Conservation (phyloP, 2,113 vertebrate species). For the Panthera leo region DNA sequence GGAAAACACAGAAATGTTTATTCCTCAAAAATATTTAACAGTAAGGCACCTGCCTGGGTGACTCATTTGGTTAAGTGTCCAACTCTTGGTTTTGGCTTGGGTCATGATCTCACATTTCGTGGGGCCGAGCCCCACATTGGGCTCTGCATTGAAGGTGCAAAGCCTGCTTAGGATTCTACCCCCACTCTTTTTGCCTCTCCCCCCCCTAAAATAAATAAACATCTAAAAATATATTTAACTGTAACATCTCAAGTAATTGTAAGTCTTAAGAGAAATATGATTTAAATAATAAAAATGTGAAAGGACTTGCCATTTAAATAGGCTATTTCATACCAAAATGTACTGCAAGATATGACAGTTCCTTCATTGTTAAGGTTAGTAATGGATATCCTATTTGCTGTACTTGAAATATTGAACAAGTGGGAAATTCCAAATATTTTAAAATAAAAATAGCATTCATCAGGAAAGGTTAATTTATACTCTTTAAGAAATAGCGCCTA, state of each 20-base stretch:
- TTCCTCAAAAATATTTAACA: neutral
- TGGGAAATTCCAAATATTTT: neutral
- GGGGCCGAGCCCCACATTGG: neutral
- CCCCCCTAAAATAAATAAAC: neutral
- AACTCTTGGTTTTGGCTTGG: neutral
- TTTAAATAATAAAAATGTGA: conserved; percentile 45
- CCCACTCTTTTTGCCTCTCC: neutral
- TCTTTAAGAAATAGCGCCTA: neutral
- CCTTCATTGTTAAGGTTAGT: neutral
- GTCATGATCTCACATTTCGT: neutral
- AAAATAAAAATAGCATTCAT: neutral
- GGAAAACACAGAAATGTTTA: neutral
- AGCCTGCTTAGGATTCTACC: neutral
- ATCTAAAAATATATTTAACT: neutral
- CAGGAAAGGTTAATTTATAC: neutral
- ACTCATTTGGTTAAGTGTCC: neutral
- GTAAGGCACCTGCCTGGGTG: neutral
- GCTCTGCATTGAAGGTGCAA: neutral
- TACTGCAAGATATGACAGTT: conserved; percentile 26
- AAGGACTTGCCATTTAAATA: neutral
- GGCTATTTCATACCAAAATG: neutral
- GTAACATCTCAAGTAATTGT: neutral
- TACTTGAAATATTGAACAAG: conserved; percentile 19
- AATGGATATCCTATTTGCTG: neutral
- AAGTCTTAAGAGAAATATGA: neutral